Evolutionary conservation across 2,888 invertebrate genomes (phyloP).

Genomic region (Patella caerulea): DNA sequence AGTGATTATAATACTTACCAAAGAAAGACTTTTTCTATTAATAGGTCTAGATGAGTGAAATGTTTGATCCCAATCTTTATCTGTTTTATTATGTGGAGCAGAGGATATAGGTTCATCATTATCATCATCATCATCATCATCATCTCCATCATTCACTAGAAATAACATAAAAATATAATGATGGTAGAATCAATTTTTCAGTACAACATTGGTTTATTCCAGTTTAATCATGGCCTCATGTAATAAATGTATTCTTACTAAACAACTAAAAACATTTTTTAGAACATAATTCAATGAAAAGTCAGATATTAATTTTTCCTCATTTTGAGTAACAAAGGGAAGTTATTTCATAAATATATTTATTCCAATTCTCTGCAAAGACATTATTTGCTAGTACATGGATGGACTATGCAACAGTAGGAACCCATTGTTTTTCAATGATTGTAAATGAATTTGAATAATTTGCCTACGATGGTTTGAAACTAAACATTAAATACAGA

Average conservation of each 20-base stretch:
- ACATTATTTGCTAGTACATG: too few relatives aligned
- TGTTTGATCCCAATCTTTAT: constrained; percentile 35
- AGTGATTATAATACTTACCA: constrained; percentile 57
- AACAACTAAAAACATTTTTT: too few relatives aligned
- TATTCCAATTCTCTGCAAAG: too few relatives aligned
- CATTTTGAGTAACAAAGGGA: not conserved
- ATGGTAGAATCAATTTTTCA: not conserved
- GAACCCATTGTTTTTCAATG: too few relatives aligned
- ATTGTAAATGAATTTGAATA: too few relatives aligned
- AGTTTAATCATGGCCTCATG: not conserved
- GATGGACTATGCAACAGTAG: too few relatives aligned
- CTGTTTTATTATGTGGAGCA: constrained; percentile 11
- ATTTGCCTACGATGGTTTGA: too few relatives aligned
- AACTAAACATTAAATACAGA: too few relatives aligned
- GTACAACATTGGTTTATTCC: not conserved
- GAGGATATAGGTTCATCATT: not conserved
- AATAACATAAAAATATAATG: not conserved
- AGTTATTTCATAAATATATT: too few relatives aligned
- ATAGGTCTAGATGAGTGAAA: constrained; percentile 67
- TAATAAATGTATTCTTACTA: not conserved
- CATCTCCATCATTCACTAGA: constrained; percentile 12
- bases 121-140: constrained; percentile 19
- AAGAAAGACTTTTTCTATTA: constrained; percentile 66
- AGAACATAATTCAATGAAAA: not conserved
- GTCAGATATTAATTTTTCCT: not conserved